Evolutionary conservation across 2,888 invertebrate species (phyloP).

Genomic region (Amaurobius ferox): DNA sequence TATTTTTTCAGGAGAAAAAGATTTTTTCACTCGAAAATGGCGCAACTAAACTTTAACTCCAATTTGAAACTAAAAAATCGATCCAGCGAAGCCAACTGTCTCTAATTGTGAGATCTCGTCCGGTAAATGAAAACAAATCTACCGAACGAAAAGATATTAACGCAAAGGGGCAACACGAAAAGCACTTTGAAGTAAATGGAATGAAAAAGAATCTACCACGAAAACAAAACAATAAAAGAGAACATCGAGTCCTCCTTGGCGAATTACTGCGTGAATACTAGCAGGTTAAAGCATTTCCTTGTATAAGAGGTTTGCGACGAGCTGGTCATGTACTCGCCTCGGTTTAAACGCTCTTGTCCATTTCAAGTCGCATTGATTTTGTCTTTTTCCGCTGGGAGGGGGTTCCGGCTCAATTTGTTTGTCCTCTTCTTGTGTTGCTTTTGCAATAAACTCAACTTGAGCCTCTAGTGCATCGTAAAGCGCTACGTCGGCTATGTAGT

Average conservation of each 20-base stretch:
- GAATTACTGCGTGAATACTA: conserved; percentile 60
- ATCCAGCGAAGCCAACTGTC: neutral
- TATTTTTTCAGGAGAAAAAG: no score
- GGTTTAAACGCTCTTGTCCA: conserved; percentile 66
- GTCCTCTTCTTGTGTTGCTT: conserved; percentile 40
- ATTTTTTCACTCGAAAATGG: neutral
- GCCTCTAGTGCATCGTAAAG: conserved; percentile 65
- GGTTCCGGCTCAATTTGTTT: conserved; percentile 50
- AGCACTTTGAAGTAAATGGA: conserved; percentile 66
- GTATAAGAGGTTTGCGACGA: conserved; percentile 62
- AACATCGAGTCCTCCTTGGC: conserved; percentile 22
- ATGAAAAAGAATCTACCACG: conserved; percentile 60
- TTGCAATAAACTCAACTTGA: conserved; percentile 42
- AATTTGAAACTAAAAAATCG: neutral
- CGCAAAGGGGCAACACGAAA: conserved; percentile 52
- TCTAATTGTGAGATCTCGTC: conserved; percentile 54
- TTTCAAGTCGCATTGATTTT: conserved; percentile 67
- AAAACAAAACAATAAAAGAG: conserved; percentile 15
- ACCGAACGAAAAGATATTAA: conserved; percentile 63
- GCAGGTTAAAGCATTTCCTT: conserved; percentile 71
- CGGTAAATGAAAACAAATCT: conserved; percentile 69
- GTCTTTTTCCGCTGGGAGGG: conserved; percentile 24
- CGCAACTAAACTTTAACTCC: neutral
- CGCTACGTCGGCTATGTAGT: no score
- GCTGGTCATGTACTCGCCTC: conserved; percentile 65